These are phyloP conservation scores for Picus viridis DNA, from an alignment of 2,797 vertebrate genomes.

Conservation along the genomic window DNA sequence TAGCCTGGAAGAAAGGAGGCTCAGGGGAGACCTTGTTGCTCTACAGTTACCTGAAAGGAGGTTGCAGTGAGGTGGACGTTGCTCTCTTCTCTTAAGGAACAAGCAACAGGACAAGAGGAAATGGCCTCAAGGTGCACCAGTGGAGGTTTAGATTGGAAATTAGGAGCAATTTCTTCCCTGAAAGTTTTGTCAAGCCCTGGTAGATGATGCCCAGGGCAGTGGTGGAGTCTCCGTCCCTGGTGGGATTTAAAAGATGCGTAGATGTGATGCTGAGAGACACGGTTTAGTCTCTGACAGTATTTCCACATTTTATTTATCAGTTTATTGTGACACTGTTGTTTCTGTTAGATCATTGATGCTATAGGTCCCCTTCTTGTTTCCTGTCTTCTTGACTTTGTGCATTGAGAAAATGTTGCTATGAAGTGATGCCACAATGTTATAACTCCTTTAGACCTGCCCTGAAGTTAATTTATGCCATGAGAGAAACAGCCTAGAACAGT, in stretches of 20 bases:
- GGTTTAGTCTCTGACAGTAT: background rate
- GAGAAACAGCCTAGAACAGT: background rate
- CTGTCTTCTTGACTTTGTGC: background rate
- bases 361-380: background rate
- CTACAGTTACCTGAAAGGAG: background rate
- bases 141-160: too few species aligned
- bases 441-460: background rate
- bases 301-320: background rate
- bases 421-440: background rate
- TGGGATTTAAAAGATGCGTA: too few species aligned
- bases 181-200: too few species aligned
- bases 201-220: too few species aligned
- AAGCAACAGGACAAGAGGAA: background rate
- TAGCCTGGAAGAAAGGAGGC: background rate
- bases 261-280: too few species aligned
- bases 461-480: background rate
- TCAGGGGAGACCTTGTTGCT: background rate
- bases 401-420: background rate
- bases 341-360: background rate
- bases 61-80: fast-evolving
- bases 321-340: background rate
- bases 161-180: too few species aligned
- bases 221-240: too few species aligned
- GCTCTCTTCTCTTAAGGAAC: background rate
- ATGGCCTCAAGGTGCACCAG: too few species aligned